phyloP scores from a whole-genome alignment of 64 coral and sea anemone species.

The Porites lutea region DNA sequence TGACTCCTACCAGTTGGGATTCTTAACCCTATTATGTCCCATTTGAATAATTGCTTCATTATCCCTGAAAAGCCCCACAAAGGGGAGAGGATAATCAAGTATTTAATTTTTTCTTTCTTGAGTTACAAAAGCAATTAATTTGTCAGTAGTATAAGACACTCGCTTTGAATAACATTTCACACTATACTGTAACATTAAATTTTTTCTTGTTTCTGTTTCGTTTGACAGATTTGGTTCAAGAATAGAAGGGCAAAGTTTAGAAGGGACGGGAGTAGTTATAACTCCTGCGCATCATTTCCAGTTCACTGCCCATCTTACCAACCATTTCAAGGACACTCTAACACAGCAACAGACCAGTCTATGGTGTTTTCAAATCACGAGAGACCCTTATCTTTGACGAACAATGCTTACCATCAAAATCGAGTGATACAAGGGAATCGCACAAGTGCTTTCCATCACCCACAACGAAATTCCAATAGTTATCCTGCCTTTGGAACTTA shows the following conservation, averaged over 20 bases:
- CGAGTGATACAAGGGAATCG: not conserved
- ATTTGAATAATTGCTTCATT: no score
- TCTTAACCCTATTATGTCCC: no score
- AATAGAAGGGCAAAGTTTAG: constrained; percentile 80
- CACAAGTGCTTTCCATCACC: not conserved
- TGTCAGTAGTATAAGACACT: no score
- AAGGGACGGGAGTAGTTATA: constrained; percentile 49
- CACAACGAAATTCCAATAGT: not conserved
- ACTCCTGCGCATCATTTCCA: not conserved
- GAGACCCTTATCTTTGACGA: not conserved
- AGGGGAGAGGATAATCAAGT: no score
- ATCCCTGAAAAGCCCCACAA: no score
- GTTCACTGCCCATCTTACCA: not conserved
- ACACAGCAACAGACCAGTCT: not conserved
- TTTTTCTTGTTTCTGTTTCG: not conserved
- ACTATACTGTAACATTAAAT: no score
- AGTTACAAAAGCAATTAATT: no score
- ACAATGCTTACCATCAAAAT: not conserved
- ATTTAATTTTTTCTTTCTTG: no score
- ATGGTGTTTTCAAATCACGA: not conserved
- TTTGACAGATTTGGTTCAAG: constrained; percentile 79
- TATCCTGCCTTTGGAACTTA: not conserved
- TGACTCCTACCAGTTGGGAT: no score
- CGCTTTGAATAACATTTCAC: no score
- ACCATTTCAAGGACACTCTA: constrained; percentile 25